Evolutionary conservation across 1,140 invertebrate species (phyloP).

Genomic region (Brachionus plicatilis): DNA sequence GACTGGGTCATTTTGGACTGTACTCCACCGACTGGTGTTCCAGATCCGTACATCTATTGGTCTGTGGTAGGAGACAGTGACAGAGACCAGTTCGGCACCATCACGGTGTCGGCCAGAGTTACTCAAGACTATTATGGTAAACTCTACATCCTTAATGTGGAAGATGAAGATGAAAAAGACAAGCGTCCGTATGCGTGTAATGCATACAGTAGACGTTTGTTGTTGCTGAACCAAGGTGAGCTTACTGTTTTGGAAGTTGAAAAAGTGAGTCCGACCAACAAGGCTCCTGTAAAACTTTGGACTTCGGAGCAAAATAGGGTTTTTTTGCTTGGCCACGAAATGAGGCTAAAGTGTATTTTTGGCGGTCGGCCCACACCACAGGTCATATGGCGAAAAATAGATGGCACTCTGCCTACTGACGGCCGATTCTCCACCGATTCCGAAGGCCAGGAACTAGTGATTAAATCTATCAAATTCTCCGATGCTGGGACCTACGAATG

Average conservation of each 20-base stretch:
- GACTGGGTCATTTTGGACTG: slow-evolving; percentile 31
- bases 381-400: slow-evolving; percentile 72
- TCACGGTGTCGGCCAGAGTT: not conserved
- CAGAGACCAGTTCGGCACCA: slow-evolving; percentile 30
- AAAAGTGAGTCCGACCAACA: slow-evolving; percentile 33
- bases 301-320: slow-evolving; percentile 44
- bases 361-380: slow-evolving; percentile 57
- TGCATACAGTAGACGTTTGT: not conserved
- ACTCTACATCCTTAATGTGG: slow-evolving; percentile 34
- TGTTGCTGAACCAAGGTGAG: slow-evolving; percentile 6
- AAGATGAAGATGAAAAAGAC: slow-evolving; percentile 41
- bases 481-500: slow-evolving; percentile 82
- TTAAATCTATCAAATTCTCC: slow-evolving; percentile 74
- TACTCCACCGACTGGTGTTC: slow-evolving; percentile 33
- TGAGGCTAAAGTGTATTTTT: slow-evolving; percentile 41
- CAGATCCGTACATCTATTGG: slow-evolving; percentile 39
- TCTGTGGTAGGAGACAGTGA: slow-evolving; percentile 28
- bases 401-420: slow-evolving; percentile 59
- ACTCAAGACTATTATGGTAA: slow-evolving; percentile 40
- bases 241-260: slow-evolving; percentile 31
- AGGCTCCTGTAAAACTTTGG: slow-evolving; percentile 33
- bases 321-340: slow-evolving; percentile 51
- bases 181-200: slow-evolving; percentile 33
- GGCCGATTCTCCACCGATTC: slow-evolving; percentile 73
- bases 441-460: slow-evolving; percentile 75